Evolutionary conservation across 2,797 vertebrate species (phyloP), one percentile per base, ranked within the genome.

Genomic region (Aplochiton taeniatus): DNA sequence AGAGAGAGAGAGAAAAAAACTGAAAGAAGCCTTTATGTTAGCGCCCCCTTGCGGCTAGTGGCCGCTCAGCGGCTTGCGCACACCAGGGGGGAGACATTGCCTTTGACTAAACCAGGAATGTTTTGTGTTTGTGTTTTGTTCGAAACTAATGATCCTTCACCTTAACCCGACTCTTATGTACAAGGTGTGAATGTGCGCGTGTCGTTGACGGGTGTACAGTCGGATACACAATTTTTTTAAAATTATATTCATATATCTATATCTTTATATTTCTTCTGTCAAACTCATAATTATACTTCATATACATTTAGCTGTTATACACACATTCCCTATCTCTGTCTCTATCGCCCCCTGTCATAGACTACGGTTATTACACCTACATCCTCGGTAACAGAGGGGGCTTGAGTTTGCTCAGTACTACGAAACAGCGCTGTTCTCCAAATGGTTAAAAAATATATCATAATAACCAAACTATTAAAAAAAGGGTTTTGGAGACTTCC

Each of bases 161-260:
- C 72, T 86, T 75, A 53, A 83, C 74, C 91, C 91, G 93, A 91
- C 93, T 94, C 90, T 91, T 95, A 94, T 94, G 94, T 96, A 91
- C 85, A 90, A 82, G 68, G 85, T 88, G 84, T 88, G 83, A 70
- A 54, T 76, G 77, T 78, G 72, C 78, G 81, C 80, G 76, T 77
- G 61, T 79, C 41, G 49, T 75, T 87, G 83, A 85, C 64, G 61
- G 76, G 79, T 83, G 83, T 89, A 75, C 76, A 85, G 79, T 88
- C 88, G 80, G 80, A 88, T 90, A 90, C 87, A 91, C 89, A 88
- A 80, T 88, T 80, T 86, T 80, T 86, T 82, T n/a, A n/a, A n/a
- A n/a, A n/a, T n/a, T 82, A 84, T 85, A 88, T 78, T 89, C 76
- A 88, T 88, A 87, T 88, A 88, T 82, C 80, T 90, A 85, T 84